These are phyloP conservation scores for Larimichthys polyactis DNA, from an alignment of 2,113 vertebrate genomes.

Conservation along the genomic window DNA sequence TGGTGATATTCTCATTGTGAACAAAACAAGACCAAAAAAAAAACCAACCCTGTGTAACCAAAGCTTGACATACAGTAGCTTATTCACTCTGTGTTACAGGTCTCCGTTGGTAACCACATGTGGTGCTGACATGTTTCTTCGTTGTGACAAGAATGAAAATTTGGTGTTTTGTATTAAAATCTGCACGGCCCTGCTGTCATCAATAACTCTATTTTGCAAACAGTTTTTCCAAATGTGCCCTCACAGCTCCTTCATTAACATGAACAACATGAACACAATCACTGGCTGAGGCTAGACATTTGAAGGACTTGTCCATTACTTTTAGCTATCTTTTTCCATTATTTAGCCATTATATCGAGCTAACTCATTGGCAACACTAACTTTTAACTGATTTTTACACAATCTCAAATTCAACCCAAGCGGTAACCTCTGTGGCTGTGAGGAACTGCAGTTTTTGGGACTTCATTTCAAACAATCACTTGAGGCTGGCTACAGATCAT, in stretches of 20 bases:
- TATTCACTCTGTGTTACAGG: background rate
- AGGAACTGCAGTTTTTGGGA: too few relatives aligned
- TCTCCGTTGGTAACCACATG: background rate
- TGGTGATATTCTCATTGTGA: background rate
- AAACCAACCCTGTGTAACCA: background rate
- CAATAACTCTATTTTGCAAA: background rate
- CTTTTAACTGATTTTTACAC: too few relatives aligned
- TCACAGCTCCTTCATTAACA: background rate
- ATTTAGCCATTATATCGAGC: too few relatives aligned
- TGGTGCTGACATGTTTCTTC: background rate
- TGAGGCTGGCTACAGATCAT: too few relatives aligned
- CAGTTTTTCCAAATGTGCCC: background rate
- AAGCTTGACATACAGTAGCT: background rate
- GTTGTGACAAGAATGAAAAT: background rate
- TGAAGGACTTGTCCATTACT: background rate
- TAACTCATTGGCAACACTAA: too few relatives aligned
- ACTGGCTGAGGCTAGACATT: background rate
- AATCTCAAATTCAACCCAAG: too few relatives aligned
- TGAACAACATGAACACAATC: too few relatives aligned
- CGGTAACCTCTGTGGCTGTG: too few relatives aligned
- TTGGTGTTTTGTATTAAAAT: background rate
- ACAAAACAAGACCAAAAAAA: conserved; percentile 9
- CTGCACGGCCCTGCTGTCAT: background rate
- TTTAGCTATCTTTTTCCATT: background rate
- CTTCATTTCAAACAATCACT: too few relatives aligned